A percentile compares a stretch with the other conserved stretches of the same genome.
Evolutionary conservation across 2,888 invertebrate species (phyloP).

Genomic region (Caenorhabditis sp.): DNA sequence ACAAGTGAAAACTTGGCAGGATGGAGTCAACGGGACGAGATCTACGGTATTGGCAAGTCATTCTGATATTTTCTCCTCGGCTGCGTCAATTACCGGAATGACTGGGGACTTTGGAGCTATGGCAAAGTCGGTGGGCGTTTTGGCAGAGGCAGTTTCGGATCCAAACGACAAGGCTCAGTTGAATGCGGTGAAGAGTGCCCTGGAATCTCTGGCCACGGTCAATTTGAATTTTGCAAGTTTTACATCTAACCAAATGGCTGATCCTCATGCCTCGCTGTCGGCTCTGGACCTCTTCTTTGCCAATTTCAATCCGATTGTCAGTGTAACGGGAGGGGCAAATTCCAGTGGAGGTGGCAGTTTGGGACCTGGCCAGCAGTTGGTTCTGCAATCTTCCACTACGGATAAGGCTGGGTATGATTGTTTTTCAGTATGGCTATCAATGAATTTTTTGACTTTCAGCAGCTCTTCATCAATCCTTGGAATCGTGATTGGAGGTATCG

Average conservation of each 20-base stretch:
- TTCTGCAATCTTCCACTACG: too few species aligned
- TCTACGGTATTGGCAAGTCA: background rate
- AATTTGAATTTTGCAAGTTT: background rate
- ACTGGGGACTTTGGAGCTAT: background rate
- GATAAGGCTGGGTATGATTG: too few species aligned
- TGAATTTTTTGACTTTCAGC: too few species aligned
- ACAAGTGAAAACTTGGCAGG: background rate
- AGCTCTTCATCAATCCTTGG: too few species aligned
- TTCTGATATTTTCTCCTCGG: background rate
- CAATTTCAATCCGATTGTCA: background rate
- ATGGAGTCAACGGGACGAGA: background rate
- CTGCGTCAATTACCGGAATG: background rate
- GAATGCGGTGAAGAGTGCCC: background rate
- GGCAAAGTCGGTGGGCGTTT: background rate
- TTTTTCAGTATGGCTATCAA: too few species aligned
- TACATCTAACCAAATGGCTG: background rate
- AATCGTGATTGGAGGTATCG: too few species aligned
- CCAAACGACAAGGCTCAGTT: background rate
- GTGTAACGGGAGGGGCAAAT: too few species aligned
- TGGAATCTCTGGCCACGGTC: background rate
- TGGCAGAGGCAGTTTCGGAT: background rate
- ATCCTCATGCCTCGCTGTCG: background rate
- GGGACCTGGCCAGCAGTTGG: too few species aligned
- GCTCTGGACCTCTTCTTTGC: background rate
- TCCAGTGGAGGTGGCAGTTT: too few species aligned